Conservation (phyloP, 2,797 vertebrate species). For the Martes flavigula region DNA sequence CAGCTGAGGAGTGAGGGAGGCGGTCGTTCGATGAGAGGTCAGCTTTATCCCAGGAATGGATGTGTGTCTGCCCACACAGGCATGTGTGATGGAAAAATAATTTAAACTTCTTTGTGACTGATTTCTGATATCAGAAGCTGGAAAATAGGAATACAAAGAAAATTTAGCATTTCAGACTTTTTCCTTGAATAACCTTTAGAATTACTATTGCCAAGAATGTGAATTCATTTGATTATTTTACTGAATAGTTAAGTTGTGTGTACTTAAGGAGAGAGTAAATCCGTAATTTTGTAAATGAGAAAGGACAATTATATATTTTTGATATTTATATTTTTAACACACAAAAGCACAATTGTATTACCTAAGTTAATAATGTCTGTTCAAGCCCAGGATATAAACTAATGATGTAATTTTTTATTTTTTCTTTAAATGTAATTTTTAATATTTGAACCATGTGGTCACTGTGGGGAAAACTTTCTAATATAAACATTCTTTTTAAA, state of each 20-base stretch:
- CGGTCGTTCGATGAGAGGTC: not conserved
- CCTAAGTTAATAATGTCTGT: not conserved
- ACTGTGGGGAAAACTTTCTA: not conserved
- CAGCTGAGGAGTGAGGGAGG: not conserved
- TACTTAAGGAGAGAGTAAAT: constrained; percentile 2
- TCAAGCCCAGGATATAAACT: not conserved
- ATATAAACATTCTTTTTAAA: constrained; percentile 12
- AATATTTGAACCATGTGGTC: not conserved
- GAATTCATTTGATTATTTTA: constrained; percentile 47
- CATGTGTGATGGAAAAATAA: not conserved
- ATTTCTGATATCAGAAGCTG: not conserved
- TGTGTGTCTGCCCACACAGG: not conserved
- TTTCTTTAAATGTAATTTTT: constrained; percentile 5
- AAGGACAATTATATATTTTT: not conserved
- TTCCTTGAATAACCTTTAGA: constrained; percentile 50
- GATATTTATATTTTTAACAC: not conserved
- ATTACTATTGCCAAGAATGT: not conserved
- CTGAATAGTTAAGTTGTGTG: not conserved
- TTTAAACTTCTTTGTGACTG: not conserved
- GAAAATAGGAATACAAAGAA: not conserved
- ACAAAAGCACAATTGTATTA: not conserved
- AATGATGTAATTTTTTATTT: not conserved
- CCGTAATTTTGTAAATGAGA: not conserved
- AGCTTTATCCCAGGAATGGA: not conserved
- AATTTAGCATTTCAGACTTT: not conserved